phyloP scores from a whole-genome alignment of 2,888 invertebrate species.

The Pantelozetes paolii region DNA sequence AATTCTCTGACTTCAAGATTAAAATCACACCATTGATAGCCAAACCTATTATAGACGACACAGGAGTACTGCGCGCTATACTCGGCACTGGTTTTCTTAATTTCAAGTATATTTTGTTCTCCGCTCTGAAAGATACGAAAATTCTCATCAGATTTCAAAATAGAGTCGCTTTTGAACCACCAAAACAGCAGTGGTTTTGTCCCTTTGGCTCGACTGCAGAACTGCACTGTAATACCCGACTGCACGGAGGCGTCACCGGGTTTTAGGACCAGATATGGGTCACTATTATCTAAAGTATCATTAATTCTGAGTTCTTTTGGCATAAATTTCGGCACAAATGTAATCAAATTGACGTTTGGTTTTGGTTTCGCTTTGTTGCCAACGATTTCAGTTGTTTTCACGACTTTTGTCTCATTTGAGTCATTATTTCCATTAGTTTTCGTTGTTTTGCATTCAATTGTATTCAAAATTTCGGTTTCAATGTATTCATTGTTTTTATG shows the following conservation, averaged over 20 bases:
- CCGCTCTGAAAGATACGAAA: slow-evolving; percentile 35
- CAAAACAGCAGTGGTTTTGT: slow-evolving; percentile 44
- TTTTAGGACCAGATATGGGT: slow-evolving; percentile 37
- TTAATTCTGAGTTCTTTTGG: slow-evolving; percentile 38
- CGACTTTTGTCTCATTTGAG: background rate
- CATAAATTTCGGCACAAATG: slow-evolving; percentile 42
- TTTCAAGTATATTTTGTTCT: slow-evolving; percentile 46
- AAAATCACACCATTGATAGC: slow-evolving; percentile 49
- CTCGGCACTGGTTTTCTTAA: slow-evolving; percentile 48
- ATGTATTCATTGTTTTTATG: background rate
- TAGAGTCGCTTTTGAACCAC: slow-evolving; percentile 48
- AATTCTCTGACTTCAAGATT: slow-evolving; percentile 44
- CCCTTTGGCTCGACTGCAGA: slow-evolving; percentile 44
- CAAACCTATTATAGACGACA: slow-evolving; percentile 47
- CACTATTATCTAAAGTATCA: background rate
- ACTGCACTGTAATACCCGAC: slow-evolving; percentile 44
- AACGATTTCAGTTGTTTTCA: background rate
- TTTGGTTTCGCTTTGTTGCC: slow-evolving; percentile 16
- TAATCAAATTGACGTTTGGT: slow-evolving; percentile 27
- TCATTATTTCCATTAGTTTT: background rate
- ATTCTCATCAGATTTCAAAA: slow-evolving; percentile 14
- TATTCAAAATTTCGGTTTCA: too few species aligned
- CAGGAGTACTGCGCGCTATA: slow-evolving; percentile 52
- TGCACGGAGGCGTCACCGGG: slow-evolving; percentile 44
- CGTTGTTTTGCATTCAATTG: too few species aligned